Base-by-base conservation (phyloP, 1,140 invertebrate genomes). In the Saxidomus purpurata region DNA sequence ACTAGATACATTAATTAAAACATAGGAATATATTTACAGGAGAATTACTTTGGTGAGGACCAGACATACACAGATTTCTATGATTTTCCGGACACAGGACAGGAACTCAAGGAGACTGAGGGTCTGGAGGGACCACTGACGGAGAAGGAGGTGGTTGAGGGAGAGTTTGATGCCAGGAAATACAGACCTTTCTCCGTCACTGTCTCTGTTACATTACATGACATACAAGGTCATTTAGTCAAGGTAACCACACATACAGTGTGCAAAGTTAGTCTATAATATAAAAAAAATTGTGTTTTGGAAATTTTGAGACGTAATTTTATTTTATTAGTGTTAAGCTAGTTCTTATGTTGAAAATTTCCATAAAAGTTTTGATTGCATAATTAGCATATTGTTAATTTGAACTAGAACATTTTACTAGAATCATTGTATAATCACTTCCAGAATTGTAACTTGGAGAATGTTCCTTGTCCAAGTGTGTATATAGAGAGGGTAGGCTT, bases 11-110 rank as follows among this genome's bases (percentile, higher is more conserved):
- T n/a, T n/a, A n/a, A n/a, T n/a, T n/a, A n/a, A n/a, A n/a, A n/a
- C n/a, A n/a, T n/a, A n/a, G n/a, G 43, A 43, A 63, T 28, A 22
- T 61, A 43, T 82, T 49, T 96, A 43, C 92, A 97, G 96, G 99
- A 99, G 96, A 99, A 99, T 94, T 98, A 99, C 88, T 98, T 99
- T 95, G 99, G 99, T 0, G 98, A 99, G 95, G 98, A 99, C 96
- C 98, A 99, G 96, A 97, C 96, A 11, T 99, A 99, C 94, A 98
- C 98, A 0, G 98, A 99, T 92, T 99, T 92, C 52, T 76, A 90
- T 49, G 91, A 91, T 43, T 69, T 59, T 34, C 89, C 91, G 40
- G 77, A 89, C n/a, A 84, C 63, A 17, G 74, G 69, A 0, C 28
- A 49, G 22, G 90, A 93, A 9, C 89, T 91, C 22, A 71, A 40